phyloP scores from a whole-genome alignment of 2,113 vertebrate genomes.

The Eurystomus gularis region DNA sequence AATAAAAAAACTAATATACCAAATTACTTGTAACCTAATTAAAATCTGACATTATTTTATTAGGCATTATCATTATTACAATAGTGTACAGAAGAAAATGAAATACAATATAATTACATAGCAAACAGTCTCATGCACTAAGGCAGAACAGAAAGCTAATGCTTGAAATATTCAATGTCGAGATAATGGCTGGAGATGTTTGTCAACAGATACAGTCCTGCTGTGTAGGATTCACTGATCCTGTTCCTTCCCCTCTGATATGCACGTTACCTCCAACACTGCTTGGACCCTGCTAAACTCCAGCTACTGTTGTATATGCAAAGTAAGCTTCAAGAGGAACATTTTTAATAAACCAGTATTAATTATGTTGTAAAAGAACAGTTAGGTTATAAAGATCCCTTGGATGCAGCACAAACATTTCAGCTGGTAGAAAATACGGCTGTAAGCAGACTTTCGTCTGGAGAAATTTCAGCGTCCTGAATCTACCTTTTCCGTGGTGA shows the following conservation, averaged over 20 bases:
- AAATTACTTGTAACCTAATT: slow-evolving; percentile 61
- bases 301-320: neutral
- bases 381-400: neutral
- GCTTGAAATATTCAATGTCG: slow-evolving; percentile 30
- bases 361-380: neutral
- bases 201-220: neutral
- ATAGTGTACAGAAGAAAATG: slow-evolving; percentile 35
- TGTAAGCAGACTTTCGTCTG: neutral
- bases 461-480: neutral
- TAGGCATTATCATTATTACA: slow-evolving; percentile 39
- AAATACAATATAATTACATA: slow-evolving; percentile 53
- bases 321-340: neutral
- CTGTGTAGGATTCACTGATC: neutral
- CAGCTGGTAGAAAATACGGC: neutral
- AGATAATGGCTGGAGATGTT: slow-evolving; percentile 8
- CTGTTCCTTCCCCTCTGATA: neutral
- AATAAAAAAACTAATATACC: neutral
- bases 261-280: neutral
- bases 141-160: slow-evolving; percentile 41
- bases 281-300: neutral
- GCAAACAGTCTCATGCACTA: slow-evolving; percentile 12
- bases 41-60: slow-evolving; percentile 63
- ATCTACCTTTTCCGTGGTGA: neutral
- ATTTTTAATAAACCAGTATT: neutral
- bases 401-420: neutral